Percentiles rank a stretch among this genome's conserved stretches.
These are phyloP conservation scores for Lates japonicus DNA, from an alignment of 2,797 vertebrate species.

Conservation along the genomic window DNA sequence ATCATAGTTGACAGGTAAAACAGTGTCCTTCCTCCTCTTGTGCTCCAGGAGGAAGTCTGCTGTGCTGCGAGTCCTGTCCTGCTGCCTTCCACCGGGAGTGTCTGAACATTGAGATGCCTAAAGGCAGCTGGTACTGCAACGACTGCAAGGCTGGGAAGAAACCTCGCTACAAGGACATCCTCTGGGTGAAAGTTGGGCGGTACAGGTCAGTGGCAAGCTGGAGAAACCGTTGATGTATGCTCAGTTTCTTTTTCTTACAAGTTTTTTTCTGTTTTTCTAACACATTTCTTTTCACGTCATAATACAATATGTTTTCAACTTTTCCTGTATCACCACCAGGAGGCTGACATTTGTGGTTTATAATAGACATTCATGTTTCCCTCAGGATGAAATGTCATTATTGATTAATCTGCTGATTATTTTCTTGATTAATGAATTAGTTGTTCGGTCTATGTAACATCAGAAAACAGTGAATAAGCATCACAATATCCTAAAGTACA, in stretches of 20 bases:
- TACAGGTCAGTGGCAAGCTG: constrained; percentile 91
- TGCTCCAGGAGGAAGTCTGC: constrained; percentile 93
- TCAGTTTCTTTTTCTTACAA: neutral
- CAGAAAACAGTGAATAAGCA: too few relatives aligned
- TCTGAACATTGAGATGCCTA: constrained; percentile 98
- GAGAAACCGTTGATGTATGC: neutral
- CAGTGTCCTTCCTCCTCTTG: constrained; percentile 1
- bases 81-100: constrained; percentile 98
- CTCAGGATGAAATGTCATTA: too few relatives aligned
- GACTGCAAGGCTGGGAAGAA: constrained; percentile 98
- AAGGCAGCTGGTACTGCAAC: constrained; percentile 99
- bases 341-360: too few relatives aligned
- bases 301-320: neutral
- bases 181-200: constrained; percentile 98
- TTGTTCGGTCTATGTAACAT: too few relatives aligned
- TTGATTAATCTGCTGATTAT: too few relatives aligned
- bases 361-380: too few relatives aligned
- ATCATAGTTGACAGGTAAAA: too few relatives aligned
- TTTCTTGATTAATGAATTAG: too few relatives aligned
- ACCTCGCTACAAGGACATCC: constrained; percentile 96
- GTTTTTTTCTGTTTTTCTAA: neutral
- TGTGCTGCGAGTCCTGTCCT: constrained; percentile 98
- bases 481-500: too few relatives aligned
- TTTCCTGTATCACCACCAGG: neutral
- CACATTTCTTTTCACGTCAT: neutral